A percentile compares a stretch with the other conserved stretches of the same genome.
Conservation (phyloP, 2,113 vertebrate genomes). For the Vulpes lagopus region DNA sequence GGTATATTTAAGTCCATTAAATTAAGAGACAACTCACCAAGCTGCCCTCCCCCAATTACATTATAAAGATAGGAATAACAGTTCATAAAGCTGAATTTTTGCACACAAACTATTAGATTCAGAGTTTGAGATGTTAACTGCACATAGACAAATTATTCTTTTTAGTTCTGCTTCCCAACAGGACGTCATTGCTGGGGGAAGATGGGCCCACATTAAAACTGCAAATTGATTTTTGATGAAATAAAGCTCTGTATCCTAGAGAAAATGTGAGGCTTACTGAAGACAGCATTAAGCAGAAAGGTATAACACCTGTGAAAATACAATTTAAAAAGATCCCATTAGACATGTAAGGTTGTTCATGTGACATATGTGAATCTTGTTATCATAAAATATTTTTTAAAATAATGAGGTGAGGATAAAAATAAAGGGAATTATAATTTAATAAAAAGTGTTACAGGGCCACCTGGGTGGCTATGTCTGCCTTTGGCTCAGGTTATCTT, state of each 20-base stretch:
- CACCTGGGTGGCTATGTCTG: background rate
- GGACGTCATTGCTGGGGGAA: constrained; percentile 60
- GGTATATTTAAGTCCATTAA: constrained; percentile 76
- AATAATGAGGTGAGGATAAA: background rate
- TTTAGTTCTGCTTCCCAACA: constrained; percentile 71
- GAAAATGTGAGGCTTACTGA: constrained; percentile 65
- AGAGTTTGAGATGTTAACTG: constrained; percentile 67
- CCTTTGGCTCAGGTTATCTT: background rate
- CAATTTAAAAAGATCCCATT: background rate
- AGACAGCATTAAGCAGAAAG: constrained; percentile 48
- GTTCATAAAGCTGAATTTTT: constrained; percentile 58
- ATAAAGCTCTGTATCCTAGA: constrained; percentile 42
- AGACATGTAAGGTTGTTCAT: background rate
- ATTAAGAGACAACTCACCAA: constrained; percentile 65
- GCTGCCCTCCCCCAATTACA: background rate
- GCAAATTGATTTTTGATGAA: constrained; percentile 79
- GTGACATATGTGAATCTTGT: background rate
- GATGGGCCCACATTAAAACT: constrained; percentile 64
- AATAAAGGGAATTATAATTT: background rate
- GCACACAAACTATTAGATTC: constrained; percentile 50
- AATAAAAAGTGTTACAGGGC: background rate
- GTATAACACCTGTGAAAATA: background rate
- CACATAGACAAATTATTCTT: constrained; percentile 67
- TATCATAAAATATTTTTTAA: background rate
- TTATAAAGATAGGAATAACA: constrained; percentile 68